Conservation (phyloP, 1,140 invertebrate genomes). For the Listronotus oregonensis region DNA sequence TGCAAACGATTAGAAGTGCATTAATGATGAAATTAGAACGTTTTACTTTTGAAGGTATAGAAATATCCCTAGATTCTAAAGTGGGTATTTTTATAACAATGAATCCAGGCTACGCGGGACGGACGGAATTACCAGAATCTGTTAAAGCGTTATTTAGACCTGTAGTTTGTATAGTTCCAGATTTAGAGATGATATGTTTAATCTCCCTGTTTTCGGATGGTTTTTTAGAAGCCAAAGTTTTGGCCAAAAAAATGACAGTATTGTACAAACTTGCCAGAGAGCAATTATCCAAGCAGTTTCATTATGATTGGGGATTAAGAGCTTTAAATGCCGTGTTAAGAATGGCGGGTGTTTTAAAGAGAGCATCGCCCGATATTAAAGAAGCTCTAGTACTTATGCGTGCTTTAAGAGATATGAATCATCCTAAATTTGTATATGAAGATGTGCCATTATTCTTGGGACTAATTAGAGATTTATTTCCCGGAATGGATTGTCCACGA, state of each 20-base stretch:
- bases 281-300: constrained; percentile 88
- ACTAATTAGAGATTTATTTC: constrained; percentile 87
- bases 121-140: constrained; percentile 88
- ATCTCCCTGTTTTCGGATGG: constrained; percentile 92
- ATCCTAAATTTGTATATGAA: constrained; percentile 89
- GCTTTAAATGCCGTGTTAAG: constrained; percentile 86
- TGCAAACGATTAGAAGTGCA: constrained; percentile 86
- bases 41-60: constrained; percentile 85
- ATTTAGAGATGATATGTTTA: constrained; percentile 87
- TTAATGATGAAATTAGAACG: constrained; percentile 72
- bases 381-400: constrained; percentile 88
- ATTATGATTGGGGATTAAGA: constrained; percentile 92
- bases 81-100: constrained; percentile 93
- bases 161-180: constrained; percentile 87
- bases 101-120: constrained; percentile 90
- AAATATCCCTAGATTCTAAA: constrained; percentile 80
- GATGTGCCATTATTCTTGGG: constrained; percentile 89
- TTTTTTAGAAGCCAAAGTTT: constrained; percentile 80
- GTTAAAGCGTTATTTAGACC: constrained; percentile 89
- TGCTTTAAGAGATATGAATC: constrained; percentile 87
- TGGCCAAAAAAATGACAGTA: constrained; percentile 93
- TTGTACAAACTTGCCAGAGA: constrained; percentile 83
- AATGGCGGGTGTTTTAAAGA: constrained; percentile 85
- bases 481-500: constrained; percentile 83
- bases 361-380: constrained; percentile 73